Conservation (phyloP, 2,797 vertebrate species). For the Protonibea diacanthus region DNA sequence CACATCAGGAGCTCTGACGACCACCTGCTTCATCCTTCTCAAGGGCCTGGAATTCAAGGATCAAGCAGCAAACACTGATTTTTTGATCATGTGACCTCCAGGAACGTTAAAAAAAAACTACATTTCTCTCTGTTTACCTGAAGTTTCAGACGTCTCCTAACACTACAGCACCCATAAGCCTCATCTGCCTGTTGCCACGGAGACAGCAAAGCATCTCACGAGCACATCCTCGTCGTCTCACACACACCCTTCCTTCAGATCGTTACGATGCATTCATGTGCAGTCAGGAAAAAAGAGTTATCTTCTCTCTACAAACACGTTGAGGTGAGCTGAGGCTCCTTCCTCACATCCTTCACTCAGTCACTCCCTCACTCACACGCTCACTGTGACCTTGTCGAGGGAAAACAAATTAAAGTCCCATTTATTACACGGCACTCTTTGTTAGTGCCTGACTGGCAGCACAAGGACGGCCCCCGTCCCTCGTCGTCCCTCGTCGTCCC, state of each 20-base stretch:
- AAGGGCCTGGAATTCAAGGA: too few species aligned
- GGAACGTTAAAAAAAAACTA: not conserved
- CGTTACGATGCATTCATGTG: constrained; percentile 3
- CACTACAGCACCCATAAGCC: constrained; percentile 38
- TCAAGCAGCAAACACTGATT: too few species aligned
- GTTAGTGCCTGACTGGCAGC: constrained; percentile 70
- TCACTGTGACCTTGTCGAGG: constrained; percentile 73
- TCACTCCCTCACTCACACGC: constrained; percentile 36
- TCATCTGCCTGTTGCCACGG: constrained; percentile 40
- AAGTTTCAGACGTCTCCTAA: not conserved
- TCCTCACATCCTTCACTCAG: not conserved
- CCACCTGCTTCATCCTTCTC: not conserved
- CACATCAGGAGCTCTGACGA: not conserved
- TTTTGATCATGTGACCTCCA: not conserved
- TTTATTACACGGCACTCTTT: constrained; percentile 77
- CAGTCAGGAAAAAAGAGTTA: not conserved
- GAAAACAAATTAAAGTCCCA: constrained; percentile 79
- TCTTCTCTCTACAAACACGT: not conserved
- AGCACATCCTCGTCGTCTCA: not conserved
- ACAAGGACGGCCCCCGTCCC: constrained; percentile 67
- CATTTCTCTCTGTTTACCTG: not conserved
- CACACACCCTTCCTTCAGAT: not conserved
- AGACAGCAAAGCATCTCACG: constrained; percentile 28
- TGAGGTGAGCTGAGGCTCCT: not conserved
- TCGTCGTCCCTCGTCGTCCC: not conserved